Base-by-base conservation (phyloP, 2,113 vertebrate species). In the Puntigrus tetrazona region DNA sequence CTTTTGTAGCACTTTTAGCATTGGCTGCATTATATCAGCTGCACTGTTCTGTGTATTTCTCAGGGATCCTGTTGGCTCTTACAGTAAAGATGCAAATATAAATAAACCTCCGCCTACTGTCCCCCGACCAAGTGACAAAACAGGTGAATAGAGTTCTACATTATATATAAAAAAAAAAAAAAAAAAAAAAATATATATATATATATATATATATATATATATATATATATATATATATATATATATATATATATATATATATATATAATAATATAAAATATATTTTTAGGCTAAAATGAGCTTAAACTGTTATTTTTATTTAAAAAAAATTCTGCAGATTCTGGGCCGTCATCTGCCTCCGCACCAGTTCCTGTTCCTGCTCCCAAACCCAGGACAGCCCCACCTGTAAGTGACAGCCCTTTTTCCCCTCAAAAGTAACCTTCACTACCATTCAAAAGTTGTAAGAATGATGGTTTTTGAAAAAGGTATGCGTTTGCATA, bases 341-440 rank as follows among this genome's bases (percentile, higher is more conserved):
- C 78, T 4, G 18, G n/a, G 1, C 34, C 78, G 7, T 50, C 80
- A 29, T 52, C 13, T 9, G 93, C 91, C 43, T 77, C 82, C 8
- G 47, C 41, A 57, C 43, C 69, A 41, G 11, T 52, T 1, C 14
- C 90, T 69, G 79, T 92, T 78, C 97, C 97, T 5, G 94, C 96
- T 14, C 97, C 97, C 72, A 97, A 97, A 95, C 97, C 97, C 88
- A 94, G 97, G 84, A 94, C 92, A 77, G 92, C 94, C 31, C 93
- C 94, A 87, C 90, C 93, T 14, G 98, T 97, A 91, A 96, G 96
- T 94, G 7, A 22, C 22, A 34, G 27, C 8, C 31, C 36, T 67
- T 67, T 43, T 20, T 1, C 18, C 18, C 4, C 47, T 55, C 20
- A 55, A n/a, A 55, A 55, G 52, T 55, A 55, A n/a, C n/a, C n/a